Evolutionary conservation across 2,888 invertebrate species (phyloP).

Genomic region (Alcis repandata): DNA sequence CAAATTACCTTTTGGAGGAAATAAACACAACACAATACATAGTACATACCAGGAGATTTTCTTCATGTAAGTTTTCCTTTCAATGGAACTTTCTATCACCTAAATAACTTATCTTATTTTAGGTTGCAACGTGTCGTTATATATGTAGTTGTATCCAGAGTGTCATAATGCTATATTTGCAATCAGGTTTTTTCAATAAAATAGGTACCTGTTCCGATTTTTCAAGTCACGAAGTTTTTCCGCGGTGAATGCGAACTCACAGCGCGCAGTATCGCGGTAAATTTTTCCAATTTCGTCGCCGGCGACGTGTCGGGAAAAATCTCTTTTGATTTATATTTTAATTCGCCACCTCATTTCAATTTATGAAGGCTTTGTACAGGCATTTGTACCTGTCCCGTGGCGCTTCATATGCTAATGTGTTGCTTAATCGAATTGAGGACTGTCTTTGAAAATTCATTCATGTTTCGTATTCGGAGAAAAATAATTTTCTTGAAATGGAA

Average conservation of each 20-base stretch:
- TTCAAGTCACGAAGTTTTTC: neutral
- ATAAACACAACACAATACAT: too few species aligned
- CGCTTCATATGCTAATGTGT: slow-evolving; percentile 75
- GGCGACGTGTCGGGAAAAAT: slow-evolving; percentile 81
- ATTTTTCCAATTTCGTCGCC: slow-evolving; percentile 80
- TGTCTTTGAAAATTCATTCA: slow-evolving; percentile 38
- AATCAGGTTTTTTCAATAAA: too few species aligned
- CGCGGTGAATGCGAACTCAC: slow-evolving; percentile 41
- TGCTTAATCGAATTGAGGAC: slow-evolving; percentile 54
- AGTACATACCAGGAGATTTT: too few species aligned
- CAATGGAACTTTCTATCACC: too few species aligned
- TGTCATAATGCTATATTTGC: too few species aligned
- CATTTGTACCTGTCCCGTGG: slow-evolving; percentile 80
- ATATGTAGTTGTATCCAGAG: too few species aligned
- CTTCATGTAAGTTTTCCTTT: too few species aligned
- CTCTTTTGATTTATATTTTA: slow-evolving; percentile 87
- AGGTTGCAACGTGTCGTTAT: too few species aligned
- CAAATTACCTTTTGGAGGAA: too few species aligned
- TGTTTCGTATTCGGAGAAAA: slow-evolving; percentile 20
- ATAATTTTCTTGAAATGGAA: neutral
- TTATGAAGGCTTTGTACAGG: slow-evolving; percentile 72
- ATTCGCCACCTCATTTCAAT: slow-evolving; percentile 84
- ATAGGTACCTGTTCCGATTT: too few species aligned
- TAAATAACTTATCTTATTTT: too few species aligned
- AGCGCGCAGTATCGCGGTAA: slow-evolving; percentile 53